These are phyloP conservation scores for Anolis carolinensis DNA, from an alignment of 2,113 vertebrate species.

Conservation along the genomic window DNA sequence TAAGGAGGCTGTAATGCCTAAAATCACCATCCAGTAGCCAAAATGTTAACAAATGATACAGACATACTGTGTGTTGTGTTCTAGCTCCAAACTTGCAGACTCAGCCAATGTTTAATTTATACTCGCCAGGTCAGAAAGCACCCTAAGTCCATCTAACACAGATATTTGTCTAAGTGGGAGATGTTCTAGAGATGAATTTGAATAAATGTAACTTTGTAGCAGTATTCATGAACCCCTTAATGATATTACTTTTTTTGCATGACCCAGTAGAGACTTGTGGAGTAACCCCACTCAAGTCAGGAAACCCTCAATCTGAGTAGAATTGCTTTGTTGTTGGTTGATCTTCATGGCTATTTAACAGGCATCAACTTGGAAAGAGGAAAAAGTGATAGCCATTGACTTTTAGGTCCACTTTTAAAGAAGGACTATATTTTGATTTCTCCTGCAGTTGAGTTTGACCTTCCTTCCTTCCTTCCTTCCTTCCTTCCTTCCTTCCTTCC, in stretches of 20 bases:
- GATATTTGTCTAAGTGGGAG: neutral
- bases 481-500: too few relatives aligned
- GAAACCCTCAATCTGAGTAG: too few relatives aligned
- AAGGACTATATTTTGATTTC: neutral
- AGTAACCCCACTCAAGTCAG: neutral
- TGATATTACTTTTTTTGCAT: neutral
- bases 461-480: too few relatives aligned
- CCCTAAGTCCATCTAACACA: too few relatives aligned
- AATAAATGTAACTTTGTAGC: neutral
- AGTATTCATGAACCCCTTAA: neutral
- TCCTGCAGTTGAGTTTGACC: too few relatives aligned
- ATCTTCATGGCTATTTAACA: neutral
- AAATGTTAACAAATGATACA: neutral
- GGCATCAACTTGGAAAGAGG: neutral
- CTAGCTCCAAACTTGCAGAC: rapidly evolving
- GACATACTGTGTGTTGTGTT: slow-evolving; percentile 2
- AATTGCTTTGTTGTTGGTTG: neutral
- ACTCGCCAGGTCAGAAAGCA: neutral
- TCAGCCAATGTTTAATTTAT: neutral
- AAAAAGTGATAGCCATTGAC: neutral
- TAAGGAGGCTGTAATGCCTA: neutral
- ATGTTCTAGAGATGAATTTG: neutral
- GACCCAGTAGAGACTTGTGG: neutral
- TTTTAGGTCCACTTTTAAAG: too few relatives aligned
- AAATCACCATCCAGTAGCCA: neutral